Conservation (phyloP, 1,140 invertebrate genomes). For the Atta colombica region DNA sequence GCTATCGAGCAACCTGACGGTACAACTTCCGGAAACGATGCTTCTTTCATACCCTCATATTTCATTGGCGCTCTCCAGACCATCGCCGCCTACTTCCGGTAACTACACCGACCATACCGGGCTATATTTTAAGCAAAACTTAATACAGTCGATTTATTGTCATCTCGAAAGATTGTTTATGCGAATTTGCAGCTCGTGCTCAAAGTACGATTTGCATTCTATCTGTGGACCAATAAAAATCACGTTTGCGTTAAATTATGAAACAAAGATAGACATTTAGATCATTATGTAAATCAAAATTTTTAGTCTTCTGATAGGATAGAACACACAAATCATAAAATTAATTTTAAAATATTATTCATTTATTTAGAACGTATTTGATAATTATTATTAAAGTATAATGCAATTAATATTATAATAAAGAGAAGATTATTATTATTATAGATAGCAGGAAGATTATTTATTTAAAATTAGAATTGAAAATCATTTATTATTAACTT, state of each 20-base stretch:
- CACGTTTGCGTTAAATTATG: constrained; percentile 1
- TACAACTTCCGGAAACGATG: constrained; percentile 50
- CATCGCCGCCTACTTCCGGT: constrained; percentile 35
- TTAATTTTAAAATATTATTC: no score
- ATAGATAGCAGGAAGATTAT: no score
- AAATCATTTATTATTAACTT: no score
- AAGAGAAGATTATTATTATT: no score
- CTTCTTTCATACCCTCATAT: constrained; percentile 46
- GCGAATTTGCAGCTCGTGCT: constrained; percentile 42
- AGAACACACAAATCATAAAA: no score
- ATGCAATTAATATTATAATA: no score
- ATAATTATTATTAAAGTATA: no score
- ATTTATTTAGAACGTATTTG: no score
- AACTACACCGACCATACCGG: neutral
- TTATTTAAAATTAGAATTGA: no score
- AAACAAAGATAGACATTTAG: neutral
- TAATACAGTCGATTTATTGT: constrained; percentile 64
- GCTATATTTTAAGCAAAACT: constrained; percentile 44
- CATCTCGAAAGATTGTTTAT: constrained; percentile 42
- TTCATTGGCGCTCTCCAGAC: constrained; percentile 12
- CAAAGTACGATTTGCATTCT: constrained; percentile 8
- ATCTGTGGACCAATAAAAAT: constrained; percentile 6
- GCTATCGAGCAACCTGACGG: neutral
- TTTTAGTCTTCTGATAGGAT: neutral
- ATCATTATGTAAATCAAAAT: neutral